phyloP scores from a whole-genome alignment of 2,113 vertebrate genomes.

The Phalacrocorax pelagicus region DNA sequence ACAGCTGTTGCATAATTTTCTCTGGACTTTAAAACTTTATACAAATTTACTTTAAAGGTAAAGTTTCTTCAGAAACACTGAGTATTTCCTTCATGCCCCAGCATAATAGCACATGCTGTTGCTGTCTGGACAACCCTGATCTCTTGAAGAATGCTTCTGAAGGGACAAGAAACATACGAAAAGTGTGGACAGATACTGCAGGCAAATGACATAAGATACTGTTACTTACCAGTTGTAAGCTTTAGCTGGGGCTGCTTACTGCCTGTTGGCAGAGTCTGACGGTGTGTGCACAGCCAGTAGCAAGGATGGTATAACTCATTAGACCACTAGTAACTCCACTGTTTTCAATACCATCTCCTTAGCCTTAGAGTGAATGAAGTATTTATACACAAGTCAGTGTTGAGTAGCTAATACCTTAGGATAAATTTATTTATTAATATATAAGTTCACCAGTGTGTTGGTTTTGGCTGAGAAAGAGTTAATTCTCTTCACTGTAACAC shows the following conservation, averaged over 20 bases:
- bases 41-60: neutral
- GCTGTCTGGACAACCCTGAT: neutral
- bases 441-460: no score
- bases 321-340: neutral
- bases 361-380: neutral
- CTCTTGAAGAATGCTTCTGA: fast-evolving
- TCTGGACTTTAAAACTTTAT: neutral
- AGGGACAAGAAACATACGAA: neutral
- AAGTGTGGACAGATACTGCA: neutral
- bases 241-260: neutral
- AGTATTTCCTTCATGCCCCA: neutral
- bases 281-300: neutral
- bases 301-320: neutral
- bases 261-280: neutral
- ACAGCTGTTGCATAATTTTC: neutral
- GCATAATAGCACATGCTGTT: neutral
- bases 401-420: neutral
- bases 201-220: neutral
- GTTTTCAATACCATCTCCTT: neutral
- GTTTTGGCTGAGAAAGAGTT: no score
- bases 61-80: neutral
- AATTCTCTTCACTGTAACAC: no score
- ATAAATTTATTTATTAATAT: no score
- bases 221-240: neutral
- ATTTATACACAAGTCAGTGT: neutral